These are phyloP conservation scores for Eunapius fragilis DNA, from an alignment of 37 sponge, comb jelly and placozoan genomes.

Conservation along the genomic window DNA sequence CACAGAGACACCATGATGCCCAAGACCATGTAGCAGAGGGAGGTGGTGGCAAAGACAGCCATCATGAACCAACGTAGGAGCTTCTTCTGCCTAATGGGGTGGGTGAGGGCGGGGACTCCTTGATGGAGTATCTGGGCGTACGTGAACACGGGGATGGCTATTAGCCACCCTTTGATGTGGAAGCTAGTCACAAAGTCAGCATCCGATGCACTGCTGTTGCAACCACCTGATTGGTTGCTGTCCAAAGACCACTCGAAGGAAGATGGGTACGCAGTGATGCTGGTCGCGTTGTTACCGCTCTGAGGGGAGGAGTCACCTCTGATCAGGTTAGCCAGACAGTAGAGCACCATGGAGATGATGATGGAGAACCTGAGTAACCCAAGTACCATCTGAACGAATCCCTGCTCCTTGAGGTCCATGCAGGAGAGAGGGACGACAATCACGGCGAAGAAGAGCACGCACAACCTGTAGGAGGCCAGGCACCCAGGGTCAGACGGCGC, in stretches of 20 bases:
- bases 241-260: not conserved
- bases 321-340: conserved; percentile 49
- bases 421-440: conserved; percentile 70
- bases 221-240: not conserved
- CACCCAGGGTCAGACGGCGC: conserved; percentile 59
- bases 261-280: not conserved
- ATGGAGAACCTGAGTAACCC: conserved; percentile 76
- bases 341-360: conserved; percentile 67
- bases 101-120: conserved; percentile 81
- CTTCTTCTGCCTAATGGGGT: conserved; percentile 72
- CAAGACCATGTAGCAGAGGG: conserved; percentile 64
- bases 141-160: conserved; percentile 70
- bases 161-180: conserved; percentile 63
- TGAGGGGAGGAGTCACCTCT: conserved; percentile 11
- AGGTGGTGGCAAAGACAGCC: conserved; percentile 44
- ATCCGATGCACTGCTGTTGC: not conserved
- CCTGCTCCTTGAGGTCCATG: conserved; percentile 85
- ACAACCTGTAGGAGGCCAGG: conserved; percentile 68
- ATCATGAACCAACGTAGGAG: conserved; percentile 46
- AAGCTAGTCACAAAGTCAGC: conserved; percentile 49
- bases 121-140: conserved; percentile 84
- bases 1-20: conserved; percentile 78
- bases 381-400: conserved; percentile 77
- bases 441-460: conserved; percentile 73
- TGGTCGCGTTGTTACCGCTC: not conserved